Conservation (phyloP, 2,797 vertebrate species). For the Ataeniobius toweri region DNA sequence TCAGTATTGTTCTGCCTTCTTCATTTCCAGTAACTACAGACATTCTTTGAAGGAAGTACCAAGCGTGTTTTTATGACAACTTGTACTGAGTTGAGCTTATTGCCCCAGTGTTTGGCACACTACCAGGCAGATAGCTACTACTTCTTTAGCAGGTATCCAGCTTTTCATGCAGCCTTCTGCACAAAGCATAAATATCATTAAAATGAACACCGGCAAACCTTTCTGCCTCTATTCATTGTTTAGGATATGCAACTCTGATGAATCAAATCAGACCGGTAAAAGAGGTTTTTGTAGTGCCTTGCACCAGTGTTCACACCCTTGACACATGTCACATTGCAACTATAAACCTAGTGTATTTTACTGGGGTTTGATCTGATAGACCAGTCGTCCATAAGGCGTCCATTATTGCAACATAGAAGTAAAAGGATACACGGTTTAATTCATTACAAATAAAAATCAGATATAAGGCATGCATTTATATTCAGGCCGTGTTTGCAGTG, state of each 20-base stretch:
- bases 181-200: not conserved
- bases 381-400: no score
- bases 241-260: not conserved
- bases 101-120: slow-evolving; percentile 7
- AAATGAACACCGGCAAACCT: not conserved
- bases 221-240: not conserved
- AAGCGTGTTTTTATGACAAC: not conserved
- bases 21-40: slow-evolving; percentile 34
- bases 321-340: no score
- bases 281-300: no score
- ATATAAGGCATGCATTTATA: not conserved
- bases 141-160: slow-evolving; percentile 5
- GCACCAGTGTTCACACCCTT: no score
- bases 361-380: no score
- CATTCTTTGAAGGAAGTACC: slow-evolving; percentile 13
- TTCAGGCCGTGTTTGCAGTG: not conserved
- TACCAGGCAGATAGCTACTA: not conserved
- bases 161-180: not conserved
- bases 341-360: no score
- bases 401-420: no score
- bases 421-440: not conserved
- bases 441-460: not conserved
- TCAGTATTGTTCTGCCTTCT: slow-evolving; percentile 10
- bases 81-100: not conserved
- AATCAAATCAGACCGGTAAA: not conserved